These are phyloP conservation scores for Strongylocentrotus purpuratus DNA, from an alignment of 35 echinoderm and acorn worm genomes.

Conservation along the genomic window DNA sequence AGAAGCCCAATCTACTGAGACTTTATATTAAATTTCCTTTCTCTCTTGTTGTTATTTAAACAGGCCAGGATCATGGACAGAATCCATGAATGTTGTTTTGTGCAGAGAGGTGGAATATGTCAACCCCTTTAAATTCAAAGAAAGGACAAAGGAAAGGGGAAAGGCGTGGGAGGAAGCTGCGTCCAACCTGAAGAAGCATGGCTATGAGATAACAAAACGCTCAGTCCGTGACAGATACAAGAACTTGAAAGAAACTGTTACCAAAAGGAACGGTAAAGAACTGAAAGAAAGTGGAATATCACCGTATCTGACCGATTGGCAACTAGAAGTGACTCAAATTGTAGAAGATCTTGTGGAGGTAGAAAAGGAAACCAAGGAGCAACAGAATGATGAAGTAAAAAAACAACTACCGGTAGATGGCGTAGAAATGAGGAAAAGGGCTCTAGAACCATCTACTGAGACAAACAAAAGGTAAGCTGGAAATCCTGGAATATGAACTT, in stretches of 20 bases:
- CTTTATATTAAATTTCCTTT: no score
- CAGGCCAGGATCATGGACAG: neutral
- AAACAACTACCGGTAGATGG: neutral
- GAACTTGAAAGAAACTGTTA: neutral
- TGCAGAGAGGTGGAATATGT: neutral
- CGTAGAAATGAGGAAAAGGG: slow-evolving; percentile 15
- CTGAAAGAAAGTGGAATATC: neutral
- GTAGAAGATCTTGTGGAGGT: neutral
- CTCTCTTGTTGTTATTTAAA: no score
- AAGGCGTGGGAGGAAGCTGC: neutral
- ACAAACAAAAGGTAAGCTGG: slow-evolving; percentile 3
- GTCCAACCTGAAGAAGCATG: neutral
- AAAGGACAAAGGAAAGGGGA: neutral
- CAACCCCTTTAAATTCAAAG: neutral
- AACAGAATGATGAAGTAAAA: slow-evolving; percentile 6
- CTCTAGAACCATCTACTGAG: neutral
- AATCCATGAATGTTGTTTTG: neutral
- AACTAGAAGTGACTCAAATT: neutral
- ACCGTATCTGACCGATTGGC: neutral
- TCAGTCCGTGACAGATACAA: neutral
- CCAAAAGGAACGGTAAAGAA: neutral
- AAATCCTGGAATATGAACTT: no score
- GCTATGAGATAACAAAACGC: neutral
- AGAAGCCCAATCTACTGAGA: no score
- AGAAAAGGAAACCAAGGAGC: neutral